Percentiles rank a stretch among this genome's conserved stretches.
Conservation (phyloP, 2,797 vertebrate species). For the Glossophaga mutica region DNA sequence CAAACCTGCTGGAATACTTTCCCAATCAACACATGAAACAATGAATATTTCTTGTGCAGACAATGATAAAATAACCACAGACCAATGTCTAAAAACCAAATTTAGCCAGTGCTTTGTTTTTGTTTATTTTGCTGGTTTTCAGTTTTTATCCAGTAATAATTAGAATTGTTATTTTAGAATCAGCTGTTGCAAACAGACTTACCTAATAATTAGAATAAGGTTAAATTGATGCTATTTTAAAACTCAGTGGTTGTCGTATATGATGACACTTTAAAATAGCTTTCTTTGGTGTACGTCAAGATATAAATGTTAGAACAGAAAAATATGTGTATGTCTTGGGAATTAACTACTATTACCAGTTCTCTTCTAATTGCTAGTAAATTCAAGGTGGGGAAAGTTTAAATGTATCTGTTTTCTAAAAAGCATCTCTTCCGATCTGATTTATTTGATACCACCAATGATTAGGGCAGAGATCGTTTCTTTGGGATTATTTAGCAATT, state of each 20-base stretch:
- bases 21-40: background rate
- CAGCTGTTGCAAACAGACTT: background rate
- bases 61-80: background rate
- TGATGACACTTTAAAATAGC: background rate
- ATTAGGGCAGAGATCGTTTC: background rate
- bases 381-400: background rate
- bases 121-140: background rate
- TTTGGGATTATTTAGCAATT: background rate
- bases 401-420: background rate
- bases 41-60: background rate
- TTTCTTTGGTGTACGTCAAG: background rate
- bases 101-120: background rate
- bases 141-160: background rate
- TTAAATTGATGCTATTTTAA: background rate
- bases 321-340: background rate
- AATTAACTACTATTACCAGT: background rate
- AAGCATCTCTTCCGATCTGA: background rate
- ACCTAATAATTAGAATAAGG: background rate
- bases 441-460: background rate
- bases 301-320: background rate
- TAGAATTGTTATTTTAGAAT: background rate
- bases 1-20: background rate
- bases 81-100: background rate
- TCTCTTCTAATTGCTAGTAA: background rate
- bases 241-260: background rate